These are phyloP conservation scores for Zhuqinia jingwanae DNA, from an alignment of 2,888 invertebrate species.

Conservation along the genomic window DNA sequence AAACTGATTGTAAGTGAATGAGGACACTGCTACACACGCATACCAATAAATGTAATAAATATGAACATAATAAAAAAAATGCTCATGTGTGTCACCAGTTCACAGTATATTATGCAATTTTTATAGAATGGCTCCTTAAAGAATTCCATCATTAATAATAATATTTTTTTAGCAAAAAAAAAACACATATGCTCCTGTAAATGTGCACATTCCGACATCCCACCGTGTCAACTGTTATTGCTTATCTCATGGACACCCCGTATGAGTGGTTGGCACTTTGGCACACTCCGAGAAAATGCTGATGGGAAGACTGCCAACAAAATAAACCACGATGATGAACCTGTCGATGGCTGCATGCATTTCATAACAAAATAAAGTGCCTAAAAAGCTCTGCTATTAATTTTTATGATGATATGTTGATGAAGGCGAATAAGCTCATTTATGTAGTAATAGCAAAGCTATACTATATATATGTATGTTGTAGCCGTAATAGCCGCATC, in stretches of 20 bases:
- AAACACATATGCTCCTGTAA: neutral
- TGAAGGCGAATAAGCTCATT: too few species aligned
- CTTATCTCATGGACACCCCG: slow-evolving; percentile 56
- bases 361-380: neutral
- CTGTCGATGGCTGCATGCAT: slow-evolving; percentile 58
- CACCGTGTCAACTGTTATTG: slow-evolving; percentile 11
- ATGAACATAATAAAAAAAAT: too few species aligned
- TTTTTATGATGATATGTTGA: too few species aligned
- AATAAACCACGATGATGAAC: neutral
- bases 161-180: slow-evolving; percentile 10
- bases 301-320: slow-evolving; percentile 59
- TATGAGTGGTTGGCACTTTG: slow-evolving; percentile 51
- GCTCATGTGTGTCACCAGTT: neutral
- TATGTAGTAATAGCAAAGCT: too few species aligned
- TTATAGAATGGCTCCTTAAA: neutral
- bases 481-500: too few species aligned
- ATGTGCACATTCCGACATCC: slow-evolving; percentile 15
- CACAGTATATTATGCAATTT: slow-evolving; percentile 3
- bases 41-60: too few species aligned
- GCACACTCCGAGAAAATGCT: slow-evolving; percentile 41
- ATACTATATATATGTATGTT: too few species aligned
- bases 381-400: too few species aligned
- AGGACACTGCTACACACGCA: too few species aligned
- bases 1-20: too few species aligned
- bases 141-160: neutral